Percentiles rank a stretch among this genome's conserved stretches.
phyloP scores from a whole-genome alignment of 2,888 invertebrate species.

The Orthosia incerta region DNA sequence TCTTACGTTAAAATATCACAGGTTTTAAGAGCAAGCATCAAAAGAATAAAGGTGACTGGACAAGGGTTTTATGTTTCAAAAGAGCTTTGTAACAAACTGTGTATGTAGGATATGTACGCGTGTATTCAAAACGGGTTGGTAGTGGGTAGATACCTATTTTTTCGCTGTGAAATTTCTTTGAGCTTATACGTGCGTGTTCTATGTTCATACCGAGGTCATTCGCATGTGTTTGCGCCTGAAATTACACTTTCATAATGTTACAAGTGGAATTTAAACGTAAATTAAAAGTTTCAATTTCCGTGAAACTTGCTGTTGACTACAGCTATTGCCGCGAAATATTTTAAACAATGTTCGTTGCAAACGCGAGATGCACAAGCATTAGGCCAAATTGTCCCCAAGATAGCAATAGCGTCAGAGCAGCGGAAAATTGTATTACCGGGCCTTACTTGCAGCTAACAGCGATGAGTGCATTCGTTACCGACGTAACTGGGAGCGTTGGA shows the following conservation, averaged over 20 bases:
- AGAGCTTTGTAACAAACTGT: slow-evolving; percentile 73
- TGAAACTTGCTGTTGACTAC: slow-evolving; percentile 58
- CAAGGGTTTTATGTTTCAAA: slow-evolving; percentile 76
- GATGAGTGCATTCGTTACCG: slow-evolving; percentile 87
- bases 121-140: slow-evolving; percentile 61
- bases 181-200: slow-evolving; percentile 42
- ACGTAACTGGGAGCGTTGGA: slow-evolving; percentile 78
- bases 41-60: slow-evolving; percentile 70
- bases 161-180: slow-evolving; percentile 59
- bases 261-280: slow-evolving; percentile 34
- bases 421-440: slow-evolving; percentile 88
- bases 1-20: slow-evolving; percentile 48
- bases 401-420: slow-evolving; percentile 81
- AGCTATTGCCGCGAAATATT: slow-evolving; percentile 73
- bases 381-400: slow-evolving; percentile 88
- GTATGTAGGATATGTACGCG: slow-evolving; percentile 46
- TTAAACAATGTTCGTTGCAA: slow-evolving; percentile 79
- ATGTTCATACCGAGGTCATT: slow-evolving; percentile 53
- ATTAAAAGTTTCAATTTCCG: slow-evolving; percentile 66
- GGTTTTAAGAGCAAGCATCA: slow-evolving; percentile 53
- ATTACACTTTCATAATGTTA: slow-evolving; percentile 21
- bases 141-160: slow-evolving; percentile 51
- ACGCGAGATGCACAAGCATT: slow-evolving; percentile 80
- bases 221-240: slow-evolving; percentile 28
- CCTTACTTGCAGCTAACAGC: slow-evolving; percentile 77